Evolutionary conservation across 2,113 vertebrate genomes (phyloP).

Genomic region (Zosterops lateralis): DNA sequence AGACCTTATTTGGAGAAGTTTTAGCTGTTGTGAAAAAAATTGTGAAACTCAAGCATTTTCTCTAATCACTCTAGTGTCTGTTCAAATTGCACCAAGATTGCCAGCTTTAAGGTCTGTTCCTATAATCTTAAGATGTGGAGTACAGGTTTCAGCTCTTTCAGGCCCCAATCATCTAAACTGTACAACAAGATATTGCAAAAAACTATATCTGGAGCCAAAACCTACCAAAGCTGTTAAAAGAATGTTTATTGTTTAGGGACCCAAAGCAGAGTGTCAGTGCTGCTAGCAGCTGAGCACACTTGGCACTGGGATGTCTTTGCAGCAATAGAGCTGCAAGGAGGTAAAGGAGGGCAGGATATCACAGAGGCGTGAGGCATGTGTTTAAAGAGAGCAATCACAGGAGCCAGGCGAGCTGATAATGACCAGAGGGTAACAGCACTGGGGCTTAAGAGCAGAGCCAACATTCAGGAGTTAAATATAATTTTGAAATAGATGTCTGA

Average conservation of each 20-base stretch:
- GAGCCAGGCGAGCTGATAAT: rapidly evolving
- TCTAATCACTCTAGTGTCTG: background rate
- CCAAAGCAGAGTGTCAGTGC: background rate
- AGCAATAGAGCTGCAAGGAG: background rate
- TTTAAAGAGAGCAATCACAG: background rate
- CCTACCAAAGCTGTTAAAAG: background rate
- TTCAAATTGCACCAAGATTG: background rate
- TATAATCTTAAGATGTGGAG: background rate
- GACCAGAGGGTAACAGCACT: background rate
- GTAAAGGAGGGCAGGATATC: background rate
- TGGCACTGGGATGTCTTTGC: too few relatives aligned
- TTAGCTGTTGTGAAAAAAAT: background rate
- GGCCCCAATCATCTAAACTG: background rate
- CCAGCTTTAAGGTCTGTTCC: background rate
- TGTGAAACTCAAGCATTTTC: background rate
- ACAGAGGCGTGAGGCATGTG: background rate
- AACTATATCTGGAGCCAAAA: rapidly evolving
- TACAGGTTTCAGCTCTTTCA: background rate
- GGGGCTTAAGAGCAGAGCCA: background rate
- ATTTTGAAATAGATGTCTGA: background rate
- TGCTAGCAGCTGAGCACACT: background rate
- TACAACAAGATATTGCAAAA: background rate
- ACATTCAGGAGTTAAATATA: background rate
- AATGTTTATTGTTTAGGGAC: background rate
- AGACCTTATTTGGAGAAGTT: background rate